Base-by-base conservation (phyloP, 2,888 invertebrate species). In the Merodon equestris region DNA sequence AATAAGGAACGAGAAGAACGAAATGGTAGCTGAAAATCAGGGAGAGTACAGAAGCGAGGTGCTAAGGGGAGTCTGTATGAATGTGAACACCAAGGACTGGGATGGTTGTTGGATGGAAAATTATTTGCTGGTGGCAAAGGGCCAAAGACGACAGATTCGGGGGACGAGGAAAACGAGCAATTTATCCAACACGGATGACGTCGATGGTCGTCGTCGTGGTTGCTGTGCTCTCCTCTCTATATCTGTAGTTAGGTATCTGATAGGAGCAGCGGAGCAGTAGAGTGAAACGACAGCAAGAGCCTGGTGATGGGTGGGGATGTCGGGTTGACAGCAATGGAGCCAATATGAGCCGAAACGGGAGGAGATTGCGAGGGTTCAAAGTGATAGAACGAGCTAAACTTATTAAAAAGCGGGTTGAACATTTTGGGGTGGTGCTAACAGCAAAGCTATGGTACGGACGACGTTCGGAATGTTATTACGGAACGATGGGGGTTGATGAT, bases 141-240 rank as follows among this genome's bases (percentile, higher is more conserved):
- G 18, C 44, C 18, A 44, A 40, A 58, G 53, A 51, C 10, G 27
- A 27, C 27, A 7, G 27, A 4, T 27, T 4, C 27, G 12, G 54
- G 14, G 44, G 48, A 27, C 36, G 68, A 58, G 68, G 56, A 64
- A 70, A 79, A 79, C 73, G 70, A 81, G 70, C 81, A 79, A 82
- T 82, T 74, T 79, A 82, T 79, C 79, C 81, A 82, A 71, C 74
- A 79, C 74, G 79, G 74, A 70, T 79, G 79, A 79, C 81, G 79
- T 79, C 51, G 82, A 70, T 53, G 48, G 60, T 57, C 17, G 47
- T 45, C 18, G 42, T 44, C 17, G 44, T 1, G 5, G 56, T 27
- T 27, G 27, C 27, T 27, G 27, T 27, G 27, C 27, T 27, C 27
- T 27, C n/a, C n/a, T 27, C 27, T 27, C 3, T 27, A 27, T 27